Conservation (phyloP, 2,888 invertebrate genomes). For the Belgica antarctica region DNA sequence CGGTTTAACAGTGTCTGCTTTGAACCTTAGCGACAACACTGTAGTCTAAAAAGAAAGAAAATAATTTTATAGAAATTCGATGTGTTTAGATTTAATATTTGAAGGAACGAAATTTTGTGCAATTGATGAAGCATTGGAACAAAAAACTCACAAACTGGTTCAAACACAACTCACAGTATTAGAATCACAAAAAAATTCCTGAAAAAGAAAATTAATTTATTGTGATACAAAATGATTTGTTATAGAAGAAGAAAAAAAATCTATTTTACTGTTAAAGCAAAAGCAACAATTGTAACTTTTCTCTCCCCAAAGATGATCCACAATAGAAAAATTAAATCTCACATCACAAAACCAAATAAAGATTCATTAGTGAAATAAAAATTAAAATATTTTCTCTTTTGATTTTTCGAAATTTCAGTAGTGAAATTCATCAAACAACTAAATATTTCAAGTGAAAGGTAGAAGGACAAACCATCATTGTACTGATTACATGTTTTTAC, state of each 20-base stretch:
- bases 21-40: no score
- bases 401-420: no score
- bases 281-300: slow-evolving; percentile 19
- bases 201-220: background rate
- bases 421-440: no score
- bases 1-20: no score
- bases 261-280: slow-evolving; percentile 2
- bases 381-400: no score
- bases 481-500: no score
- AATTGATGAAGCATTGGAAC: background rate
- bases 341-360: background rate
- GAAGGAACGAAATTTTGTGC: background rate
- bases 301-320: background rate
- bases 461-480: no score
- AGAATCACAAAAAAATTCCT: background rate
- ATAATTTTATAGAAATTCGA: background rate
- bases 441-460: no score
- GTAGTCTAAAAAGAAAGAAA: background rate
- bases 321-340: background rate
- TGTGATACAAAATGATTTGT: slow-evolving; percentile 22
- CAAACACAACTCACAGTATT: slow-evolving; percentile 18
- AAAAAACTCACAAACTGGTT: background rate
- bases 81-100: background rate
- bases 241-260: background rate
- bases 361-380: background rate